These are phyloP conservation scores for Sceloporus undulatus DNA, from an alignment of 2,113 vertebrate genomes.

Conservation along the genomic window DNA sequence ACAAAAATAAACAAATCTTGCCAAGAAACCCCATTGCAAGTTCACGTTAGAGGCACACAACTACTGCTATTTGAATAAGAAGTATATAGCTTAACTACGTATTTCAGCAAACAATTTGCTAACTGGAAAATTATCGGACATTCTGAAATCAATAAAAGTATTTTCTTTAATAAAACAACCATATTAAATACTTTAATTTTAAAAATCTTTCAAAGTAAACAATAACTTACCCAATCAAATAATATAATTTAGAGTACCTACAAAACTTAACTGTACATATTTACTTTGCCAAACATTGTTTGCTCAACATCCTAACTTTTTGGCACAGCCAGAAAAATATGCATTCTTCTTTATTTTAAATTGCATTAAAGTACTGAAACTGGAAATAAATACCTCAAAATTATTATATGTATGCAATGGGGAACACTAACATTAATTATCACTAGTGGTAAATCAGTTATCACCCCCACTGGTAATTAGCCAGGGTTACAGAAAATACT, in stretches of 20 bases:
- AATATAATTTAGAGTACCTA: background rate
- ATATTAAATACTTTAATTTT: background rate
- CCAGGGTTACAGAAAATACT: too few relatives aligned
- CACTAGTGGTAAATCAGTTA: background rate
- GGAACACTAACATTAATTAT: background rate
- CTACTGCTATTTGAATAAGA: constrained; percentile 48
- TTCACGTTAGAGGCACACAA: too few relatives aligned
- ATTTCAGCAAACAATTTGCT: constrained; percentile 20
- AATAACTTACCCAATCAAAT: background rate
- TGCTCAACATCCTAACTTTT: background rate
- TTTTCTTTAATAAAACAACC: background rate
- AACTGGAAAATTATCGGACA: background rate
- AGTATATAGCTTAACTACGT: constrained; percentile 5
- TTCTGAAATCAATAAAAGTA: background rate
- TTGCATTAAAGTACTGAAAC: background rate
- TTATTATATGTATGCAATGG: background rate
- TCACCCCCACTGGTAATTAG: too few relatives aligned
- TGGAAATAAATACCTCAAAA: background rate
- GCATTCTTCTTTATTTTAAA: background rate
- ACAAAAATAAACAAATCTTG: too few relatives aligned
- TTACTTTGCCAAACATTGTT: background rate
- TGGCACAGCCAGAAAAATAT: background rate
- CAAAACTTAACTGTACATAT: background rate
- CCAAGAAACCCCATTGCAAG: too few relatives aligned
- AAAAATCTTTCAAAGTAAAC: background rate